These are phyloP conservation scores for Adelphocoris suturalis DNA, from an alignment of 2,888 invertebrate species.

Conservation along the genomic window DNA sequence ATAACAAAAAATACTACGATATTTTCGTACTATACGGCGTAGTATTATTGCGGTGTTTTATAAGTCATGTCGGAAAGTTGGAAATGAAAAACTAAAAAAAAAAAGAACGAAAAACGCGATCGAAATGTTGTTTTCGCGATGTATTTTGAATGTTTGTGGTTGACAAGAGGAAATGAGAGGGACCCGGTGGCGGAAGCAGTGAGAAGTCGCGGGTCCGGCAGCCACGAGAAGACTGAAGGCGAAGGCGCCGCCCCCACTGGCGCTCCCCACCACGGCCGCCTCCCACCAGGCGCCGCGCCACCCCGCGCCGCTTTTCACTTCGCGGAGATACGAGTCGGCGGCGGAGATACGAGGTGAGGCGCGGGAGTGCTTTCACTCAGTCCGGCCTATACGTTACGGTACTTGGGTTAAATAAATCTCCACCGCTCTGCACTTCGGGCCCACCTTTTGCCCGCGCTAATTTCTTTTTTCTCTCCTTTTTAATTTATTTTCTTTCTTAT, in stretches of 20 bases:
- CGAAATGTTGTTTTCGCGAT: not conserved
- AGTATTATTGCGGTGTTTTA: not conserved
- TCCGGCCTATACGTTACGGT: slow-evolving; percentile 51
- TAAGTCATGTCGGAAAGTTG: not conserved
- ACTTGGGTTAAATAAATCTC: slow-evolving; percentile 61
- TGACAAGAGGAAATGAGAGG: not conserved
- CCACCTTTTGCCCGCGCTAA: not conserved
- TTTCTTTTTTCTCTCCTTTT: not conserved
- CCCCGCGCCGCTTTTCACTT: slow-evolving; percentile 15
- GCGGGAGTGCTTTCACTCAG: slow-evolving; percentile 59
- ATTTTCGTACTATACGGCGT: not conserved
- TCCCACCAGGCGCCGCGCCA: slow-evolving; percentile 2
- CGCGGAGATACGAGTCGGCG: no score
- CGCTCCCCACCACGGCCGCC: slow-evolving; percentile 78
- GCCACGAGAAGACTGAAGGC: slow-evolving; percentile 68
- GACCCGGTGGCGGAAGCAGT: not conserved
- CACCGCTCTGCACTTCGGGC: not conserved
- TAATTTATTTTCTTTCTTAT: not conserved
- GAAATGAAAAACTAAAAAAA: not conserved
- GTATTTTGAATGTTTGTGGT: not conserved
- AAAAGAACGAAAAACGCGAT: not conserved
- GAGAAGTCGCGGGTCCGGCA: slow-evolving; percentile 16
- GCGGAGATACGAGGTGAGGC: not conserved
- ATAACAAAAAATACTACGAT: not conserved
- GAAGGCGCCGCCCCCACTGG: slow-evolving; percentile 63